Evolutionary conservation across 2,888 invertebrate species (phyloP), one percentile per base, ranked within the genome.

Genomic region (Frankliniella intonsa): DNA sequence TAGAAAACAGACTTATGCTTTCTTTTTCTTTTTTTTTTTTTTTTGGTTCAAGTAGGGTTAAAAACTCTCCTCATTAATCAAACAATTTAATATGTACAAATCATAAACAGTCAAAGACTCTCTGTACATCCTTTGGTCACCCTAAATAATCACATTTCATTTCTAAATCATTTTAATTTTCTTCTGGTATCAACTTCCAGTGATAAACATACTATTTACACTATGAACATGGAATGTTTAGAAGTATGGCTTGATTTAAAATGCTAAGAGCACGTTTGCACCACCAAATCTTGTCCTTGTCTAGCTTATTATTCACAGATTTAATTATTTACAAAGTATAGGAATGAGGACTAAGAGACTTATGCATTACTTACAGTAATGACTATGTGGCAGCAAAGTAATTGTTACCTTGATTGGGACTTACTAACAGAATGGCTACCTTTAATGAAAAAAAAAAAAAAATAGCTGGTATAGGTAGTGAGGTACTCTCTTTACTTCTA

Each of bases 361-460:
- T 55, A 19, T 76, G 62, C 62, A 62, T 62, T 62, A 62, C 62
- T 62, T 62, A 62, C 17, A n/a, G 69, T 76, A 76, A 76, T 76
- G 69, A 76, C 69, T 76, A 25, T 22, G 8, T 76, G 69, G 69
- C 25, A 76, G 69, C 69, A 25, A 2, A 22, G 25, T 25, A 38
- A 38, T 5, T 22, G 69, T 76, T 76, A 76, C 25, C 69, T 25
- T 5, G 22, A 10, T 25, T 11, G 11, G n/a, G 22, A 22, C 22
- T 76, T 55, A 7, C 55, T 76, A 25, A 76, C n/a, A 76, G 25
- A 76, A 76, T 76, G 69, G 69, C 69, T 25, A 25, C 62, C n/a
- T 62, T 38, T 38, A 2, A 62, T 62, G 14, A 25, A 76, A 22
- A 55, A 55, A 3, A 55, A 55, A 62, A 25, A 76, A 22, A 55